Evolutionary conservation across 35 echinoderm and acorn worm genomes (phyloP).

Genomic region (Ophioderma brevispina): DNA sequence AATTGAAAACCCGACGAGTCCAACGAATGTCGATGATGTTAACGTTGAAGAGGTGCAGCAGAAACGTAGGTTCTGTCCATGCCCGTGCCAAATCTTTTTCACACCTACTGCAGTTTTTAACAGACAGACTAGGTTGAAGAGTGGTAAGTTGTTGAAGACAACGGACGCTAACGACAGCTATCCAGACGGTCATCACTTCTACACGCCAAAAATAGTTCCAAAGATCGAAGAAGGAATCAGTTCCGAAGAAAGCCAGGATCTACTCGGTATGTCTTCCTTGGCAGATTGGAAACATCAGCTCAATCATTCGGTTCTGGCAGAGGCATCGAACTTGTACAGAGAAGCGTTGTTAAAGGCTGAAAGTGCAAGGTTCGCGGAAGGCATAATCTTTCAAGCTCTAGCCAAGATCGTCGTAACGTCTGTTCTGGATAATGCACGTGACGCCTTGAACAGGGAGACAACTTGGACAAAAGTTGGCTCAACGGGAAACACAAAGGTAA

Average conservation of each 20-base stretch:
- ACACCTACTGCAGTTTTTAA: neutral
- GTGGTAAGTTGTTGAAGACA: neutral
- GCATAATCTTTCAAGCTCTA: neutral
- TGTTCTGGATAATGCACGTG: neutral
- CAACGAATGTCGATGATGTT: no score
- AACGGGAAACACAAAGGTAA: neutral
- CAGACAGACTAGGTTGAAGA: neutral
- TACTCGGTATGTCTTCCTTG: neutral
- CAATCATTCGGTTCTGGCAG: neutral
- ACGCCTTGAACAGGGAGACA: neutral
- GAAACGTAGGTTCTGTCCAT: neutral
- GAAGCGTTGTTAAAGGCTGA: neutral
- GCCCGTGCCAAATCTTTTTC: neutral
- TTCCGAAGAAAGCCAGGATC: neutral
- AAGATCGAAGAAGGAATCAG: neutral
- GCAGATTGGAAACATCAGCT: neutral
- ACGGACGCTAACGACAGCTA: neutral
- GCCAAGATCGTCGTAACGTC: neutral
- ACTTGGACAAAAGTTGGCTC: neutral
- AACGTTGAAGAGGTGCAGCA: no score
- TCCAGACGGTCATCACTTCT: neutral
- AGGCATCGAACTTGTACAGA: neutral
- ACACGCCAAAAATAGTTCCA: neutral
- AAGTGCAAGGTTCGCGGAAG: neutral
- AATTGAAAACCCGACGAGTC: no score